Percentiles rank a stretch among this genome's conserved stretches.
Evolutionary conservation across 2,797 vertebrate species (phyloP).

Genomic region (Pagetopsis macropterus): DNA sequence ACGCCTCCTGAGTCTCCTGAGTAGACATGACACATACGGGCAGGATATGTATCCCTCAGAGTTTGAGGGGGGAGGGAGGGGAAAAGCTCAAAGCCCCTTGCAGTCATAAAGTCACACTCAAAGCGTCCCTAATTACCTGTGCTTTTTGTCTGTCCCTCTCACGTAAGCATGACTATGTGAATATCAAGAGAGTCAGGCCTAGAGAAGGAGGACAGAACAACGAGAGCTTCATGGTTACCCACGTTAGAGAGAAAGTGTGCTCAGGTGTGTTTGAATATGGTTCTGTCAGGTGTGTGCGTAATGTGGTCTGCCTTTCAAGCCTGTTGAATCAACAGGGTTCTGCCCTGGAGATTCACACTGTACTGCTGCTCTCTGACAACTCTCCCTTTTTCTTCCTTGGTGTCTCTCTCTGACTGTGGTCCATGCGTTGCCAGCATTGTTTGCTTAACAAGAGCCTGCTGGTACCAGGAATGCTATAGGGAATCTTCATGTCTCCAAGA

Average conservation of each 20-base stretch:
- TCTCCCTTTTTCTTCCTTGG: constrained; percentile 25
- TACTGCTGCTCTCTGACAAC: constrained; percentile 19
- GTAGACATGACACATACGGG: constrained; percentile 55
- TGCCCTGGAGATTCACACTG: constrained; percentile 11
- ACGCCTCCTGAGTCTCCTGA: constrained; percentile 47
- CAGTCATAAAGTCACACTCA: constrained; percentile 64
- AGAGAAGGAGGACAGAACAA: constrained; percentile 17
- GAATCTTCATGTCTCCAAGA: constrained; percentile 55
- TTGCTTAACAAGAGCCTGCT: constrained; percentile 59
- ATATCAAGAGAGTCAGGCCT: constrained; percentile 13
- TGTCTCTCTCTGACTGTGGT: constrained; percentile 43
- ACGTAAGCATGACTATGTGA: constrained; percentile 58
- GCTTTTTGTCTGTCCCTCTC: constrained; percentile 66
- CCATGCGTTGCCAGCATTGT: constrained; percentile 53
- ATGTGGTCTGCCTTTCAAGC: constrained; percentile 22
- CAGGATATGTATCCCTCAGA: constrained; percentile 54
- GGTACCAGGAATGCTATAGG: constrained; percentile 44
- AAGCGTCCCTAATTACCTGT: constrained; percentile 65
- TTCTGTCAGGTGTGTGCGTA: constrained; percentile 25
- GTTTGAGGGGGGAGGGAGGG: constrained; percentile 37
- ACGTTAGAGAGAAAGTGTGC: constrained; percentile 52
- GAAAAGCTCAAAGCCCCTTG: constrained; percentile 49
- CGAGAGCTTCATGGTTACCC: constrained; percentile 5
- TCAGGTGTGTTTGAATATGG: constrained; percentile 54
- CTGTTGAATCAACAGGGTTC: constrained; percentile 34